phyloP scores from a whole-genome alignment of 2,888 invertebrate species.

The Trypoxylon attenuatum region DNA sequence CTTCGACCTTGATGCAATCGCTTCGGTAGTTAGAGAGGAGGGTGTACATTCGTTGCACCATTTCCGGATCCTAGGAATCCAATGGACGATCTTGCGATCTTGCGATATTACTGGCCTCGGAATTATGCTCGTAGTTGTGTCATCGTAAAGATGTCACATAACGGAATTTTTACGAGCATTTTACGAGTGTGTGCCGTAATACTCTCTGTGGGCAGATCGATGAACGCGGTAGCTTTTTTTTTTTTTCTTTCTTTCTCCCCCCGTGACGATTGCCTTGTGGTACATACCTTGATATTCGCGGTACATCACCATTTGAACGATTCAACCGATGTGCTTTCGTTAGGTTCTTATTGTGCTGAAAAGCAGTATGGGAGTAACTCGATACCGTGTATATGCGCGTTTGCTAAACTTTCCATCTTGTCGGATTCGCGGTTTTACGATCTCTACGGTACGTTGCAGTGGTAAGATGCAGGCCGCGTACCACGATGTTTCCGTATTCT shows the following conservation, averaged over 20 bases:
- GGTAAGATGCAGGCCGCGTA: neutral
- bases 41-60: too few relatives aligned
- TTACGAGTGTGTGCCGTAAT: neutral
- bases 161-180: neutral
- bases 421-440: neutral
- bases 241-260: too few relatives aligned
- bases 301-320: too few relatives aligned
- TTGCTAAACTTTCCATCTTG: neutral
- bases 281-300: too few relatives aligned
- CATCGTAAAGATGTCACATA: neutral
- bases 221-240: neutral
- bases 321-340: neutral
- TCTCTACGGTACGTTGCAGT: neutral
- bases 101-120: too few relatives aligned
- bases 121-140: neutral
- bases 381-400: neutral
- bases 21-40: too few relatives aligned
- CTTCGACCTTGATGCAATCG: slow-evolving; percentile 47
- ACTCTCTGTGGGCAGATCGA: neutral
- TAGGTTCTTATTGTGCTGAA: neutral
- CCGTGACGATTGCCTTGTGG: too few relatives aligned
- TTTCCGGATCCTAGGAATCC: slow-evolving; percentile 23
- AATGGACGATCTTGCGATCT: too few relatives aligned
- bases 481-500: slow-evolving; percentile 6
- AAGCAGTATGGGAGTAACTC: neutral